These are phyloP conservation scores for Aquatica leii DNA, from an alignment of 2,888 invertebrate genomes.

Conservation along the genomic window DNA sequence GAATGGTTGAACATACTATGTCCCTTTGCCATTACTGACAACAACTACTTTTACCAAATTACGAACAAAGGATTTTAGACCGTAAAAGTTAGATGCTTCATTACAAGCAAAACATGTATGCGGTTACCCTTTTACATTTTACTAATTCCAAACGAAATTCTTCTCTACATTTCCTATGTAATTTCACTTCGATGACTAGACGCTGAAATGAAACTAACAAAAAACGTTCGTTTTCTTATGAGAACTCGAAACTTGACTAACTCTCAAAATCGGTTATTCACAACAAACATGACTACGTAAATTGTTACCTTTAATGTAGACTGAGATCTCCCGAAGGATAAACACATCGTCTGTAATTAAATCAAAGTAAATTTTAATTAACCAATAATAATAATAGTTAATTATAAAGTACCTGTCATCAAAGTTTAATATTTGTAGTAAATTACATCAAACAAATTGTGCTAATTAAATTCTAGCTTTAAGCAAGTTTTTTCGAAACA, in stretches of 20 bases:
- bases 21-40: constrained; percentile 38
- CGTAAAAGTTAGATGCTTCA: constrained; percentile 40
- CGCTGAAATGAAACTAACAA: neutral
- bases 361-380: constrained; percentile 4
- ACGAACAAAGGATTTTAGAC: constrained; percentile 41
- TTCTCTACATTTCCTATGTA: neutral
- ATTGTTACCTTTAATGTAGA: too few species aligned
- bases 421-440: neutral
- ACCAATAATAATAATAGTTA: constrained; percentile 1
- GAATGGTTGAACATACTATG: constrained; percentile 30
- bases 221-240: too few species aligned
- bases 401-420: neutral
- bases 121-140: constrained; percentile 25
- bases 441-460: neutral
- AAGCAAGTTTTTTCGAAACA: neutral
- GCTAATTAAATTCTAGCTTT: constrained; percentile 3
- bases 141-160: constrained; percentile 19
- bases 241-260: too few species aligned
- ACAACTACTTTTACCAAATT: constrained; percentile 41
- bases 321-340: too few species aligned
- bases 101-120: constrained; percentile 35
- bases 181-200: constrained; percentile 4
- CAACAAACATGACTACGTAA: too few species aligned
- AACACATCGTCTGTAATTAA: neutral
- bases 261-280: too few species aligned